Percentiles rank a stretch among this genome's conserved stretches.
These are phyloP conservation scores for Indicator maculatus DNA, from an alignment of 2,113 vertebrate genomes.

Conservation along the genomic window DNA sequence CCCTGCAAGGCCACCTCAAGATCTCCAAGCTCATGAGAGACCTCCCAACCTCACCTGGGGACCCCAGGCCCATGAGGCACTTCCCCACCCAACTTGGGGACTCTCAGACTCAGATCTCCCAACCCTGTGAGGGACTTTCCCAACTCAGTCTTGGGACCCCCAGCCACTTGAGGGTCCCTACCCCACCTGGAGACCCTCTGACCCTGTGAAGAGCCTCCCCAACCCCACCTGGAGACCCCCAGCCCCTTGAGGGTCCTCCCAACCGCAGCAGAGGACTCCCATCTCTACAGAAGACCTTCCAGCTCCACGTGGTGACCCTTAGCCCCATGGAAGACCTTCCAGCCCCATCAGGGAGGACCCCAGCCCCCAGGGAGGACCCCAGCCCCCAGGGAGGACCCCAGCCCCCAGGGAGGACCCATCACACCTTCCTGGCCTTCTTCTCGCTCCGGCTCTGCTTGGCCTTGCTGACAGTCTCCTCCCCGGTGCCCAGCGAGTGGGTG, in stretches of 20 bases:
- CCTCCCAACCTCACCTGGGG: too few relatives aligned
- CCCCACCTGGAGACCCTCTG: neutral
- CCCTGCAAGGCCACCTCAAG: neutral
- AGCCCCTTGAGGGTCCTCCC: neutral
- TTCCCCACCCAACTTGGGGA: neutral
- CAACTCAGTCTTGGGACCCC: too few relatives aligned
- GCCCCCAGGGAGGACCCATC: neutral
- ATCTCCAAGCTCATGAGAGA: neutral
- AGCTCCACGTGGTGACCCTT: neutral
- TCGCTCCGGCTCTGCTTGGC: constrained; percentile 99
- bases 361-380: neutral
- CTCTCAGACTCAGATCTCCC: too few relatives aligned
- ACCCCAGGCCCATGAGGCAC: neutral
- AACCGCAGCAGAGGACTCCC: neutral
- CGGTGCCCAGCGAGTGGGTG: constrained; percentile 76
- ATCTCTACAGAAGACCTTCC: neutral
- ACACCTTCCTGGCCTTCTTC: constrained; percentile 98
- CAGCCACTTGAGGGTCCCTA: too few relatives aligned
- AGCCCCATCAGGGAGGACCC: neutral
- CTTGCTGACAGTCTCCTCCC: constrained; percentile 97
- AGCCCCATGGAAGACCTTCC: neutral
- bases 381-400: neutral
- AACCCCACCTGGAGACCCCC: neutral
- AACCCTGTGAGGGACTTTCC: too few relatives aligned
- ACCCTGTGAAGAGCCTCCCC: too few relatives aligned